These are phyloP conservation scores for Ceyx cyanopectus DNA, from an alignment of 2,113 vertebrate species.

Conservation along the genomic window DNA sequence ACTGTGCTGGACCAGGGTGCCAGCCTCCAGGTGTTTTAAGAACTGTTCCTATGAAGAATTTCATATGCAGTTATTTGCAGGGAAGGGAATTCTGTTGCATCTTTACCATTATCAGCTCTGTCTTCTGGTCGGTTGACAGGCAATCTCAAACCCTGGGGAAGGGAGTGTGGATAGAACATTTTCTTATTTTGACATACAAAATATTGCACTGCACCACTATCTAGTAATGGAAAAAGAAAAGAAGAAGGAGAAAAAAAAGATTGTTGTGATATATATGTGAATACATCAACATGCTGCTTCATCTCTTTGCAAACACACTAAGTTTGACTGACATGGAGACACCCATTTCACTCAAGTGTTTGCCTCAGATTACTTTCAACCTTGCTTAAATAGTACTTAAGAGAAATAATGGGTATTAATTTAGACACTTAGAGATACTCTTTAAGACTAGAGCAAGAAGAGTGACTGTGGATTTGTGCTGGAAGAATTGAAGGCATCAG, in stretches of 20 bases:
- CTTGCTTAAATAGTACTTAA: constrained; percentile 29
- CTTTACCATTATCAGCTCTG: constrained; percentile 2
- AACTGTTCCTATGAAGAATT: background rate
- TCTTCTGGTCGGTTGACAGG: background rate
- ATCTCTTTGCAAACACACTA: constrained; percentile 14
- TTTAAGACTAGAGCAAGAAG: background rate
- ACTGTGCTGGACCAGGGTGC: background rate
- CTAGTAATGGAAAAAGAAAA: background rate
- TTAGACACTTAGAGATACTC: background rate
- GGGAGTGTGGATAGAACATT: background rate
- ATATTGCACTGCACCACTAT: constrained; percentile 3
- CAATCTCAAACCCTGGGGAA: constrained; percentile 13
- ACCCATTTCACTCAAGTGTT: constrained; percentile 33
- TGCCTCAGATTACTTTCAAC: constrained; percentile 26
- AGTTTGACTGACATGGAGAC: constrained; percentile 20
- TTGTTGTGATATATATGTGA: constrained; percentile 12
- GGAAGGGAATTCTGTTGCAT: background rate
- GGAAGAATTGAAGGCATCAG: background rate
- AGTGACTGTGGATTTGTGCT: background rate
- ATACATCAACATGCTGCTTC: constrained; percentile 6
- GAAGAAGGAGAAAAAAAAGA: background rate
- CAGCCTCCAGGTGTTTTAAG: background rate
- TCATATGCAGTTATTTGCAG: background rate
- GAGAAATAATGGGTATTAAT: constrained; percentile 42
- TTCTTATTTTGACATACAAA: constrained; percentile 44